phyloP scores from a whole-genome alignment of 2,113 vertebrate genomes.

The Spheniscus mendiculus region DNA sequence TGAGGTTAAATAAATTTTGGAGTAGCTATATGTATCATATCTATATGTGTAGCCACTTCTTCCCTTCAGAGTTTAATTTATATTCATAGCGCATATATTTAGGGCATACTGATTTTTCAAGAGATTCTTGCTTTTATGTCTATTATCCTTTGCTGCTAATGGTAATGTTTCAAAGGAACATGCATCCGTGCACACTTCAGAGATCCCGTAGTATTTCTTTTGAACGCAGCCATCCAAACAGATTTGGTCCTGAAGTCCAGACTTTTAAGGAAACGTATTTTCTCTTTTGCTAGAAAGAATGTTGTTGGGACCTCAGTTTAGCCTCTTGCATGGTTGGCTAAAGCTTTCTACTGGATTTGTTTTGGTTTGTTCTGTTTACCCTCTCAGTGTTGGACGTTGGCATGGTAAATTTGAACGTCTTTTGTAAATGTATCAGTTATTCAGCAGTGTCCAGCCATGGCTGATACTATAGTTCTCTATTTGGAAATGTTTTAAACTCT shows the following conservation, averaged over 20 bases:
- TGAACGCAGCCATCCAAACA: neutral
- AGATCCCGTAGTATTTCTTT: slow-evolving; percentile 1
- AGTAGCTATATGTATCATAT: neutral
- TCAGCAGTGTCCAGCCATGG: neutral
- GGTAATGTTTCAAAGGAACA: neutral
- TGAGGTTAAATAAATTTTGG: neutral
- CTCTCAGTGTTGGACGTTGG: neutral
- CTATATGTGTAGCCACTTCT: neutral
- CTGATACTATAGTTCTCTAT: neutral
- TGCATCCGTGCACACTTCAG: neutral
- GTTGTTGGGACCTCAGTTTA: slow-evolving; percentile 3
- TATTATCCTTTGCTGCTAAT: neutral
- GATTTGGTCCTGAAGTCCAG: slow-evolving; percentile 13
- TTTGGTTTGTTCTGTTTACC: slow-evolving; percentile 33
- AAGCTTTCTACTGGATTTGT: slow-evolving; percentile 7
- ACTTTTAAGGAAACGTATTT: slow-evolving; percentile 53
- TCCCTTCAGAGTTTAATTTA: neutral
- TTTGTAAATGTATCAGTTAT: neutral
- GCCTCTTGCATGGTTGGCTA: neutral
- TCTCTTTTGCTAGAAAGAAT: slow-evolving; percentile 3
- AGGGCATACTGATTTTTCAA: neutral
- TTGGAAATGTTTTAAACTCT: neutral
- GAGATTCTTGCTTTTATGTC: neutral
- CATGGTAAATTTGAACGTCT: neutral
- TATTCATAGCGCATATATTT: neutral